Percentiles rank a stretch among this genome's conserved stretches.
phyloP scores from a whole-genome alignment of 2,888 invertebrate genomes.

The Coremacera marginata region DNA sequence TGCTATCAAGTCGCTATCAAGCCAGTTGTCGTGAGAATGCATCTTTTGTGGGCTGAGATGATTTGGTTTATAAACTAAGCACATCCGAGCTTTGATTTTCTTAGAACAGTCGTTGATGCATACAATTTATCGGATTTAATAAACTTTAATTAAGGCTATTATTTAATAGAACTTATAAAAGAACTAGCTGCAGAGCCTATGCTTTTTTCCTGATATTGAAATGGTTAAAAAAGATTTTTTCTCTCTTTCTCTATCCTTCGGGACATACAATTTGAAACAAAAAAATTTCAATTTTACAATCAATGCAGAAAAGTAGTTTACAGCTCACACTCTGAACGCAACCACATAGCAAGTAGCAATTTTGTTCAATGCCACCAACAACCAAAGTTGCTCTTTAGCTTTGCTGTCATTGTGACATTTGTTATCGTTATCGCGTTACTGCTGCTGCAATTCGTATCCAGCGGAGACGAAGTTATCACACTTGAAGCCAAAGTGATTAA shows the following conservation, averaged over 20 bases:
- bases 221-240: too few relatives aligned
- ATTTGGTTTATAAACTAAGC: conserved; percentile 5
- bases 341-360: not conserved
- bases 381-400: not conserved
- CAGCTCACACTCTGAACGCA: not conserved
- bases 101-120: too few relatives aligned
- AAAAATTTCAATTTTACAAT: not conserved
- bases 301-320: not conserved
- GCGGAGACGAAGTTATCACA: conserved; percentile 33
- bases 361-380: too few relatives aligned
- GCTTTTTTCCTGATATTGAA: too few relatives aligned
- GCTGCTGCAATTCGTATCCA: not conserved
- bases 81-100: not conserved
- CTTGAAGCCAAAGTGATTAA: conserved; percentile 34
- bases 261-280: not conserved
- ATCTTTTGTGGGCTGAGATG: not conserved
- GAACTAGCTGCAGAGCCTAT: too few relatives aligned
- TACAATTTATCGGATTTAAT: too few relatives aligned
- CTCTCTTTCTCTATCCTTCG: too few relatives aligned
- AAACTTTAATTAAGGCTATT: too few relatives aligned
- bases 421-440: conserved; percentile 29
- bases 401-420: conserved; percentile 31
- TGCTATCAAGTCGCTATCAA: not conserved
- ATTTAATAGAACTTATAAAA: too few relatives aligned
- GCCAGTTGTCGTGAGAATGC: not conserved